These are phyloP conservation scores for Drosophila nigritarsus DNA, from an alignment of 2,888 invertebrate species.

Conservation along the genomic window DNA sequence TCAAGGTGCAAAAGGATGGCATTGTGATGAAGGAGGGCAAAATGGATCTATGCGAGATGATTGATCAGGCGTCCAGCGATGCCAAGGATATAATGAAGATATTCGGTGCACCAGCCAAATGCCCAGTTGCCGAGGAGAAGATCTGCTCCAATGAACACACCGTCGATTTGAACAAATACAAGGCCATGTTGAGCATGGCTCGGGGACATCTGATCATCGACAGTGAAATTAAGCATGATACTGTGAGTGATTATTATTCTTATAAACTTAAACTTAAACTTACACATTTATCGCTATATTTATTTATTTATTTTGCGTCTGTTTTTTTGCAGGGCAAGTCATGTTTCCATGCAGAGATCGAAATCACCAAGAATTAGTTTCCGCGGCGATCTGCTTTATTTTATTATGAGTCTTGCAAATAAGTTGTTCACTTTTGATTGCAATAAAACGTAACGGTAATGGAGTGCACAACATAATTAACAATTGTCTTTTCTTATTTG, in stretches of 20 bases:
- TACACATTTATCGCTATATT: not conserved
- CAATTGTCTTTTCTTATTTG: not conserved
- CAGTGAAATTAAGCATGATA: conserved; percentile 84
- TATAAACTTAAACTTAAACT: not conserved
- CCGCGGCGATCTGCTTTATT: not conserved
- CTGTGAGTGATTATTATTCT: conserved; percentile 75
- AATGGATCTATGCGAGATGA: conserved; percentile 84
- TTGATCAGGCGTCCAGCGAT: conserved; percentile 68
- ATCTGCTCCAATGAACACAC: conserved; percentile 83
- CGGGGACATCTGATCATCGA: conserved; percentile 84
- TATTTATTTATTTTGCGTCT: not conserved
- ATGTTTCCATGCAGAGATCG: conserved; percentile 81
- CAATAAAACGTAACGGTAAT: conserved; percentile 59
- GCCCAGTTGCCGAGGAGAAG: conserved; percentile 84
- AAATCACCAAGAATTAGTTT: conserved; percentile 78
- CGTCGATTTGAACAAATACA: conserved; percentile 85
- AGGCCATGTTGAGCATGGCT: conserved; percentile 84
- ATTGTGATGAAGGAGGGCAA: conserved; percentile 84
- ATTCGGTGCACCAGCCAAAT: conserved; percentile 84
- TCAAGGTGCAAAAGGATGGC: conserved; percentile 84
- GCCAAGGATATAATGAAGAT: conserved; percentile 79
- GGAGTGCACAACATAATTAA: conserved; percentile 42
- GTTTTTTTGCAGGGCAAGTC: conserved; percentile 80
- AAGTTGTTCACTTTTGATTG: conserved; percentile 37
- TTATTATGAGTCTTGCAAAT: conserved; percentile 67